Base-by-base conservation (phyloP, 2,888 invertebrate species). In the Amphimallon solstitiale region DNA sequence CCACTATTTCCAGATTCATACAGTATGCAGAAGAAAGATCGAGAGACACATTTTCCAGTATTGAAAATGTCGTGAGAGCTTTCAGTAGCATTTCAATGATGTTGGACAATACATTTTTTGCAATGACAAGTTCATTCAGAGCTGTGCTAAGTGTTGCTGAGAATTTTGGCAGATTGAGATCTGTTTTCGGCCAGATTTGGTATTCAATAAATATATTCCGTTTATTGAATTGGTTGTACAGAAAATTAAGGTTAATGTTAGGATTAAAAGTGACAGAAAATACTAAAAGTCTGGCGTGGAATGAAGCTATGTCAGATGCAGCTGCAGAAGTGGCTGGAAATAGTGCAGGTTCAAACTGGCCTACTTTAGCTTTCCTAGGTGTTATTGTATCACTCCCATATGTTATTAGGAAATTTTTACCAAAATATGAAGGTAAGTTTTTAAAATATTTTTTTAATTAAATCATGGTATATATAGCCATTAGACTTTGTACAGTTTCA, bases 111-210 rank as follows among this genome's bases (percentile, higher is more conserved):
- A 97, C 98, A 46, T 97, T 96, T 81, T 93, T 94, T 79, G 97
- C 98, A 2, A 88, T 98, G 77, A 95, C 96, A 15, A 97, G 93
- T 81, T 97, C 98, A 0, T 98, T 98, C 80, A 87, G 94, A 75
- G 98, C 98, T 59, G 94, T 98, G 70, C 85, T 98, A 56, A 95
- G 97, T 66, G 97, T 98, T 1, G 97, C 97, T 5, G 97, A 98
- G 72, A 97, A 98, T 82, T 92, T 98, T 79, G 92, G 94, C 2
- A 86, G 93, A 49, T 83, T 98, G 66, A 87, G 93, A 68, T 88
- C 90, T 2, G 89, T 96, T 73, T 91, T 98, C 76, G 89, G 91
- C 0, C 93, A 95, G 77, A 88, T 97, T 72, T 90, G 96, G 87
- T 92, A 94, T 52, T 91, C 95, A 0, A 88, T 98, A 75, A 93